Base-by-base conservation (phyloP, 1,140 invertebrate species). In the Maconellicoccus hirsutus region DNA sequence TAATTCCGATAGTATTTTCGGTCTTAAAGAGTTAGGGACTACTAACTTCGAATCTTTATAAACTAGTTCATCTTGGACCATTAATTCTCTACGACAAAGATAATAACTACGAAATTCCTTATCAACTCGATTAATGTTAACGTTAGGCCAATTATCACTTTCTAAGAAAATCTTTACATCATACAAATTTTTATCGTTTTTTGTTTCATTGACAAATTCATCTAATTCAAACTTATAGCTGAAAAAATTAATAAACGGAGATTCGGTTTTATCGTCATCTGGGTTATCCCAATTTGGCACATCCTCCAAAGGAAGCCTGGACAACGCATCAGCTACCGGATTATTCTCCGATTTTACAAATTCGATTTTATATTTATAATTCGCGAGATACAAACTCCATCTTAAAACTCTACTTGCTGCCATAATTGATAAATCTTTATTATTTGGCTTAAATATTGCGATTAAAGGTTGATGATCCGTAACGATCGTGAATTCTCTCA, bases 1-100 rank as follows among this genome's bases (percentile, higher is more conserved):
- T 6, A 83, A 70, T 70, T 79, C 76, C 3, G 71, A 73, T 21
- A 79, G 42, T 22, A 79, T 73, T 2, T 70, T 25, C 19, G 75
- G 8, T 26, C 72, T 69, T 12, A 78, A 73, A 10, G 21, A 72
- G 63, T 70, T 25, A 23, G 76, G 78, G 19, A 80, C 73, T 10
- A 78, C 73, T 16, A 78, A 75, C 70, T 75, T 27, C 23, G 75
- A 75, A 27, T 75, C 74, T 8, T 76, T 75, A 8, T 76, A 33
- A 3, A 78, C n/a, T 61, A 75, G 76, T 4, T 70, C 70, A 4
- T 73, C 14, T 0, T 63, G 33, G 0, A 77, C 4, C 8, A 25
- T 72, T 26, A 75, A 75, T 16, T 77, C 72, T 0, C 10, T 14
- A 72, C 75, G 73, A 33, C 73, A 74, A 6, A 72, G 38, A 16